Conservation (phyloP, 1,140 invertebrate species). For the Gryllus bimaculatus region DNA sequence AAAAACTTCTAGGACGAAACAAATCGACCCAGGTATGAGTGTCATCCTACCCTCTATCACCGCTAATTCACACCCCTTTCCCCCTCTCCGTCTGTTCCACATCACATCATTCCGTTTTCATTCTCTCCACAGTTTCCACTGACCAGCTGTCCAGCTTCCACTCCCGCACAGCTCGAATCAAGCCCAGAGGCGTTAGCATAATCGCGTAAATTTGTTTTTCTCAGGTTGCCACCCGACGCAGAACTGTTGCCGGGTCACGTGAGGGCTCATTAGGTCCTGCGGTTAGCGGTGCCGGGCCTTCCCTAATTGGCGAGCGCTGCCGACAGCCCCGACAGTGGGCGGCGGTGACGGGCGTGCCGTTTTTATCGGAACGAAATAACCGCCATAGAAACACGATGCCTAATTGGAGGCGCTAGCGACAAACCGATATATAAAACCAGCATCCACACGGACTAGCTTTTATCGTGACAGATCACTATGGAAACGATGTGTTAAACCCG, state of each 20-base stretch:
- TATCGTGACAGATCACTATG: constrained; percentile 4
- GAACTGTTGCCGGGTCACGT: no score
- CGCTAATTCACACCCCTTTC: no score
- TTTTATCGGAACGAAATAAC: neutral
- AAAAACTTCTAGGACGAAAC: no score
- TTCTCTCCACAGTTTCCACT: no score
- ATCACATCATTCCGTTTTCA: no score
- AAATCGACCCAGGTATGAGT: no score
- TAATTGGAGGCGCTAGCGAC: neutral
- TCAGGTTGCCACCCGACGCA: neutral
- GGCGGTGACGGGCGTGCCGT: neutral
- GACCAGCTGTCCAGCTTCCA: no score
- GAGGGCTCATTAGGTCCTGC: neutral
- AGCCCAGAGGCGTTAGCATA: neutral
- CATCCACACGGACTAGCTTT: neutral
- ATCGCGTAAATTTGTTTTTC: neutral
- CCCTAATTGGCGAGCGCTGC: neutral
- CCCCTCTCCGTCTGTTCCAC: no score
- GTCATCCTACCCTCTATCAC: no score
- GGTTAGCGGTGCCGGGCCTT: neutral
- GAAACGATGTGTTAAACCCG: constrained; percentile 3
- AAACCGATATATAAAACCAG: neutral
- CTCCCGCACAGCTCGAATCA: no score
- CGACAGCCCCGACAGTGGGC: neutral
- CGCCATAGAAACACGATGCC: constrained; percentile 3